phyloP scores from a whole-genome alignment of 1,140 invertebrate species.

The Cylas formicarius region DNA sequence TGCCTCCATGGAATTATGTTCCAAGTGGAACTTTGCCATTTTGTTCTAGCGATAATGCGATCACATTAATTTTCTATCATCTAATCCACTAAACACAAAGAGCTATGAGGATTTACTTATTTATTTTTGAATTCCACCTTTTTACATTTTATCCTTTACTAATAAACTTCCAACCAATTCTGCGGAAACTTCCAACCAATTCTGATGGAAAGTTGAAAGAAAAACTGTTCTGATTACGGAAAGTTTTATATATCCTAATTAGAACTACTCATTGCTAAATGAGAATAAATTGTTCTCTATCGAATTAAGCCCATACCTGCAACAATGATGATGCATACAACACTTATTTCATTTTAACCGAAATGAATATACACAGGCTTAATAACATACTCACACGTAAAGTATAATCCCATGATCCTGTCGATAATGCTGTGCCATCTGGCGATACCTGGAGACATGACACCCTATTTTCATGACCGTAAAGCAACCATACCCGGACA shows the following conservation, averaged over 20 bases:
- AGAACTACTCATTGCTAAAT: neutral
- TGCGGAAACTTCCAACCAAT: neutral
- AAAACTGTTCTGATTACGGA: conserved; percentile 3
- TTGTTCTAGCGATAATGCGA: no score
- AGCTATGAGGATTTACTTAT: no score
- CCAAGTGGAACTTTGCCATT: no score
- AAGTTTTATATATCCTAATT: neutral
- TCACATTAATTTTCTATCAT: no score
- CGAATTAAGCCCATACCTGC: conserved; percentile 2
- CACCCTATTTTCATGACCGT: conserved; percentile 97
- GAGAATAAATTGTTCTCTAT: no score
- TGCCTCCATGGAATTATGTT: no score
- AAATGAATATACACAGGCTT: conserved; percentile 3
- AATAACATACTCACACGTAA: conserved; percentile 61
- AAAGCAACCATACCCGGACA: conserved; percentile 81
- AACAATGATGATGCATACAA: neutral
- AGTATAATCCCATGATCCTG: conserved; percentile 97
- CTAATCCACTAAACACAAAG: no score
- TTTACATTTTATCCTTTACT: conserved; percentile 1
- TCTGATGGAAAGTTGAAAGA: neutral
- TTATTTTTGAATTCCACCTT: neutral
- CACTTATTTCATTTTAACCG: conserved; percentile 3
- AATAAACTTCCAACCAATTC: conserved; percentile 3
- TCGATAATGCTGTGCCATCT: conserved; percentile 95
- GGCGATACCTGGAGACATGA: conserved; percentile 92